Conservation (phyloP, 2,797 vertebrate genomes). For the Ctenopoma multispine region DNA sequence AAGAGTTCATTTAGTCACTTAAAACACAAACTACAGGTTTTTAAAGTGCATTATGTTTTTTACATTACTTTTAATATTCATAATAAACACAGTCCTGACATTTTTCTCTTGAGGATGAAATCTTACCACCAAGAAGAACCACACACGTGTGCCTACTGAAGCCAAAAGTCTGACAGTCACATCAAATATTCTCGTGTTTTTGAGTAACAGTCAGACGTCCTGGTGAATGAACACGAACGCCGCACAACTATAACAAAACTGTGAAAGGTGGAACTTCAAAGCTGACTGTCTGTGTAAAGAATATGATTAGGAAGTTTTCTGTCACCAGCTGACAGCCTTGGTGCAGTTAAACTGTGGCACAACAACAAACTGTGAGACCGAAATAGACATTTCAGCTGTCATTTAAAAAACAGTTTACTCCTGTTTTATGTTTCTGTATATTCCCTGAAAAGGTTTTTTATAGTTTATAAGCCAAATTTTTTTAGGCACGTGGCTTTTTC, state of each 20-base stretch:
- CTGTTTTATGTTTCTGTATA: conserved; percentile 22
- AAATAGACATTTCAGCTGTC: conserved; percentile 66
- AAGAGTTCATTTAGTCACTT: no score
- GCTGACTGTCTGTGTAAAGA: conserved; percentile 33
- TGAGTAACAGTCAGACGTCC: background rate
- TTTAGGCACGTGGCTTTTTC: background rate
- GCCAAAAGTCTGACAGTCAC: background rate
- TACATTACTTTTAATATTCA: background rate
- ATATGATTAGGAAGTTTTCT: conserved; percentile 35
- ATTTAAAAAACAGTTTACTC: conserved; percentile 41
- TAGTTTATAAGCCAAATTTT: conserved; percentile 22
- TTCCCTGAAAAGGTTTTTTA: conserved; percentile 48
- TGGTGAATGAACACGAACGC: conserved; percentile 44
- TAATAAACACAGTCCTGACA: background rate
- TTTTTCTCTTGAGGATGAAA: background rate
- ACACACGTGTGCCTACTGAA: background rate
- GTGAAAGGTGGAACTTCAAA: conserved; percentile 50
- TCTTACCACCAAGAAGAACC: background rate
- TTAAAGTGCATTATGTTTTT: background rate
- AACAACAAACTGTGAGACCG: conserved; percentile 40
- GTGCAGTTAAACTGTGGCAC: conserved; percentile 13
- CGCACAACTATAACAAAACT: background rate
- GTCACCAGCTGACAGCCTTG: conserved; percentile 49
- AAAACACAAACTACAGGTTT: no score
- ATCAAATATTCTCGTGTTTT: conserved; percentile 10